A percentile compares a stretch with the other conserved stretches of the same genome.
phyloP scores from a whole-genome alignment of 2,113 vertebrate species.

The Laticauda laticaudata region DNA sequence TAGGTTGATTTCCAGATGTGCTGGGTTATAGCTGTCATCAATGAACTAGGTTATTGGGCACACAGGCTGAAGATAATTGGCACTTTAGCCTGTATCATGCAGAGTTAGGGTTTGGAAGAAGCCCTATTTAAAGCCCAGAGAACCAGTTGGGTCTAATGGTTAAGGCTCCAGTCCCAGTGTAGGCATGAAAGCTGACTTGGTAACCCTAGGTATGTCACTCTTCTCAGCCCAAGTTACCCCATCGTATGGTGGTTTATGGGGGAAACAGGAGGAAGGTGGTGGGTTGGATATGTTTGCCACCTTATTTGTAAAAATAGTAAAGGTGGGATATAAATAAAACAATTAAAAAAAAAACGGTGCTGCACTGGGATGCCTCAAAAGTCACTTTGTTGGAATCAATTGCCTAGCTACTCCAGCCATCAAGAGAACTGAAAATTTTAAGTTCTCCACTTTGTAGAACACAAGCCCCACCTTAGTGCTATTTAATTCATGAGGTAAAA shows the following conservation, averaged over 20 bases:
- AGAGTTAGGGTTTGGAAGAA: background rate
- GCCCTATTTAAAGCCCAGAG: background rate
- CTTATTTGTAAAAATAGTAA: background rate
- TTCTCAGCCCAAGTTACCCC: background rate
- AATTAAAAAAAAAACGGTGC: background rate
- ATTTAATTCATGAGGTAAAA: background rate
- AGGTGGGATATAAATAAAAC: background rate
- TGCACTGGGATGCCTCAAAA: background rate
- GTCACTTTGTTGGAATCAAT: background rate
- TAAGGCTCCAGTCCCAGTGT: background rate
- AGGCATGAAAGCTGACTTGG: background rate
- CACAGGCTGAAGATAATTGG: background rate
- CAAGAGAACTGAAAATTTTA: background rate
- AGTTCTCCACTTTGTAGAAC: background rate
- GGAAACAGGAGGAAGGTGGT: background rate
- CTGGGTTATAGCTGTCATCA: background rate
- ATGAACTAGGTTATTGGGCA: background rate
- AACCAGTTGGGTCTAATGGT: background rate
- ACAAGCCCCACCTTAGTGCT: background rate
- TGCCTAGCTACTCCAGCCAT: background rate
- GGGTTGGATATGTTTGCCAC: background rate
- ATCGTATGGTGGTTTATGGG: background rate
- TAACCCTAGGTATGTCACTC: background rate
- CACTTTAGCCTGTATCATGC: background rate
- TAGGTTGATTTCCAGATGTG: background rate